Evolutionary conservation across 2,888 invertebrate genomes (phyloP), one percentile per base, ranked within the genome.

Genomic region (Bedellia somnulentella): DNA sequence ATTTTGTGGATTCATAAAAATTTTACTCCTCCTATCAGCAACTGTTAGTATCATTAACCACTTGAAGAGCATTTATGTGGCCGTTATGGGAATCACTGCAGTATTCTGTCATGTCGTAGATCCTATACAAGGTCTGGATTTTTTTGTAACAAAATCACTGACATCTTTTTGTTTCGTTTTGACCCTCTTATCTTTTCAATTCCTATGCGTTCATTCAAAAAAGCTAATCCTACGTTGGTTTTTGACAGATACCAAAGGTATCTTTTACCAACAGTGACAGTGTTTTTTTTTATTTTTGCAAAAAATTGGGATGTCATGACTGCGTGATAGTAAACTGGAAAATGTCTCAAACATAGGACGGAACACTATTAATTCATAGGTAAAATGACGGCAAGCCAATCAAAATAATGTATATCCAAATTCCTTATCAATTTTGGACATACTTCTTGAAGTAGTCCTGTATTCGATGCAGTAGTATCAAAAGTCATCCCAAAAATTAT

Each of bases 381-480:
- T 24, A 9, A 13, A 14, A 12, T 24, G 24, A 24, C 24, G 24
- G 13, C 24, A 24, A 24, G 24, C 24, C 11, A 24, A 6, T 9
- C 13, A 24, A 12, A 23, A 23, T 9, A 23, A 23, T 23, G n/a
- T 23, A 10, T 11, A 11, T 23, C n/a, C 5, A 6, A 23, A 23
- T 9, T 23, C 5, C 4, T n/a, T 23, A 10, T 23, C 23, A 6
- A n/a, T n/a, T n/a, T n/a, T n/a, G n/a, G n/a, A n/a, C n/a, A n/a
- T n/a, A n/a, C 13, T 5, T 14, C 13, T 12, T 12, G 24, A 9
- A 12, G 12, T 6, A 31, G 21, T 15, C 27, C 21, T 31, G 31
- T 27, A 11, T 27, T 31, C 15, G 27, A 27, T 23, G 27, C 26
- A 3, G 31, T 31, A 13, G 31, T 27, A 15, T 31, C 27, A 27